Conservation (phyloP, 1,140 invertebrate genomes). For the Zaprionus ornatus region DNA sequence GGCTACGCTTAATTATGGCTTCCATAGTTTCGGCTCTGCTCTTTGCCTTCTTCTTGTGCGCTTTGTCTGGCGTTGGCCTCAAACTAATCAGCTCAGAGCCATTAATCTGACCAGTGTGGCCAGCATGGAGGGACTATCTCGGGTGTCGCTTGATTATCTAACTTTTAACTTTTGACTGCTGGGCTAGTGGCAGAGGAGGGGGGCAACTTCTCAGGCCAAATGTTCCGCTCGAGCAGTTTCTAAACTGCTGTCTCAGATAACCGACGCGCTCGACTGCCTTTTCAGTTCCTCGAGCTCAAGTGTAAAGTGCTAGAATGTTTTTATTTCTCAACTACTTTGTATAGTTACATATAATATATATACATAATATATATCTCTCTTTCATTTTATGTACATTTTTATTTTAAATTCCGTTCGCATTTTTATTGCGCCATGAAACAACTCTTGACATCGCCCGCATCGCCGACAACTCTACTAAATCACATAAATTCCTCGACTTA, state of each 20-base stretch:
- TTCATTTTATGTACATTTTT: conserved; percentile 15
- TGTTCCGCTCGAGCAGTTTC: conserved; percentile 48
- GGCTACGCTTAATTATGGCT: conserved; percentile 67
- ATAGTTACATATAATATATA: no score
- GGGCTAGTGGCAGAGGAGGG: neutral
- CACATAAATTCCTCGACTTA: conserved; percentile 61
- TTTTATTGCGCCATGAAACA: conserved; percentile 41
- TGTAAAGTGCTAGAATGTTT: conserved; percentile 55
- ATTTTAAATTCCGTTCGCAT: conserved; percentile 26
- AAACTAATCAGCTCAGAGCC: conserved; percentile 78
- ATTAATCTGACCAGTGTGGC: conserved; percentile 71
- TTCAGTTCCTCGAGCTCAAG: conserved; percentile 48
- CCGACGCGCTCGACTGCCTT: conserved; percentile 58
- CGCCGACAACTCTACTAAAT: conserved; percentile 37
- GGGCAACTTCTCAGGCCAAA: conserved; percentile 15
- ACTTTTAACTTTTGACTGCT: conserved; percentile 35
- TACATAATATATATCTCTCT: neutral
- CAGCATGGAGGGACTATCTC: conserved; percentile 16
- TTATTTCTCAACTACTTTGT: no score
- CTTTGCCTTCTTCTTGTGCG: conserved; percentile 41
- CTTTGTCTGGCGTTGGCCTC: conserved; percentile 65
- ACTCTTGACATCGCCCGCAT: conserved; percentile 52
- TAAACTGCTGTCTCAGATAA: conserved; percentile 54
- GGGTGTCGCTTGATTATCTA: conserved; percentile 65
- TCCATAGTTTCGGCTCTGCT: conserved; percentile 29